Evolutionary conservation across 2,888 invertebrate species (phyloP).

Genomic region (Calliopum simillimum): DNA sequence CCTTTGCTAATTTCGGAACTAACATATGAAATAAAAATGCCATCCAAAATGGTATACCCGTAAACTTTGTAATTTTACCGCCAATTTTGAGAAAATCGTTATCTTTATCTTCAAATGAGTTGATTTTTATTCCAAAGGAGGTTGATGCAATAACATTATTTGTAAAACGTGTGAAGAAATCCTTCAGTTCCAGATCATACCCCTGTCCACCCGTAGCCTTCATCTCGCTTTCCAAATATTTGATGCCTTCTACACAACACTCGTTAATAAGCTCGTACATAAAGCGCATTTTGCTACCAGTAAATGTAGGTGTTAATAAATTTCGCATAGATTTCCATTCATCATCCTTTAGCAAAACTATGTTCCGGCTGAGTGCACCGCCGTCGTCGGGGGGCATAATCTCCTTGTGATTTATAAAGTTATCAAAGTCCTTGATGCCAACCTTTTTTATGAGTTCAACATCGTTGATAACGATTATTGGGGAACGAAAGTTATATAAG

Average conservation of each 20-base stretch:
- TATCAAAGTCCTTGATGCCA: slow-evolving; percentile 71
- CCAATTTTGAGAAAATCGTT: slow-evolving; percentile 71
- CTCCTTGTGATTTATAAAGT: slow-evolving; percentile 68
- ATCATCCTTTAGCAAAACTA: slow-evolving; percentile 66
- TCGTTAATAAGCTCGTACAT: slow-evolving; percentile 64
- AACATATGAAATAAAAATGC: slow-evolving; percentile 47
- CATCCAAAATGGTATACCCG: slow-evolving; percentile 45
- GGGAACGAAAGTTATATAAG: slow-evolving; percentile 64
- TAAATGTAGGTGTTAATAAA: slow-evolving; percentile 66
- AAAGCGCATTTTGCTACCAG: slow-evolving; percentile 68
- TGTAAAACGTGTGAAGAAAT: slow-evolving; percentile 58
- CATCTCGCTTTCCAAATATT: slow-evolving; percentile 44
- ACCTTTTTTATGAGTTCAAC: slow-evolving; percentile 70
- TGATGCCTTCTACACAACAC: slow-evolving; percentile 54
- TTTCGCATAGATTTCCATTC: slow-evolving; percentile 66
- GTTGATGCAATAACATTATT: slow-evolving; percentile 68
- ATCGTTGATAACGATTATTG: slow-evolving; percentile 68
- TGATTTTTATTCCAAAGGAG: slow-evolving; percentile 68
- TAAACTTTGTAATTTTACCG: slow-evolving; percentile 60
- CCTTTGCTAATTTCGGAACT: slow-evolving; percentile 48
- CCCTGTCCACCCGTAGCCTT: slow-evolving; percentile 41
- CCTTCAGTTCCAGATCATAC: slow-evolving; percentile 64
- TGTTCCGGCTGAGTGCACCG: slow-evolving; percentile 65
- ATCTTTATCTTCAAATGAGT: slow-evolving; percentile 69
- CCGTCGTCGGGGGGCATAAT: slow-evolving; percentile 36